These are phyloP conservation scores for Serrognathus titanus DNA, from an alignment of 2,888 invertebrate species.

Conservation along the genomic window DNA sequence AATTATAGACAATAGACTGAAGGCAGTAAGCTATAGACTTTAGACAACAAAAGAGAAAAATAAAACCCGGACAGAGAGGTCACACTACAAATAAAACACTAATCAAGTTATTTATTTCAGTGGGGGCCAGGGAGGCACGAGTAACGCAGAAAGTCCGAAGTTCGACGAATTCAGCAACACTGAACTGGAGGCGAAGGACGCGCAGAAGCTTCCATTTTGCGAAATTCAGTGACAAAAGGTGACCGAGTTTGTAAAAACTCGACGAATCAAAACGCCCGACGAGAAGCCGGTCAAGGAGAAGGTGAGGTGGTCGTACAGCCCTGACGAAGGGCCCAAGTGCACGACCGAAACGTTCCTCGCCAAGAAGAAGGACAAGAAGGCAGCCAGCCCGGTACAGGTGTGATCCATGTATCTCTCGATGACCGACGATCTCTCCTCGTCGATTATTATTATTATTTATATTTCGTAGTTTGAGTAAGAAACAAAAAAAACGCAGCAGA, in stretches of 20 bases:
- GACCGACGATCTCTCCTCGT: not conserved
- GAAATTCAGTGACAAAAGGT: constrained; percentile 73
- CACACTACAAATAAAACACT: no score
- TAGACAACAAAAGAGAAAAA: no score
- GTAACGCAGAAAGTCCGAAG: constrained; percentile 59
- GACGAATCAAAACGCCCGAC: constrained; percentile 49
- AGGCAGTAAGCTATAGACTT: no score
- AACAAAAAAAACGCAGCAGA: not conserved
- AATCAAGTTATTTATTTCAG: constrained; percentile 30
- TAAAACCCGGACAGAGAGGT: no score
- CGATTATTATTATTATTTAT: not conserved
- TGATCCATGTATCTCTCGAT: constrained; percentile 24
- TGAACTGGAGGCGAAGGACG: constrained; percentile 60
- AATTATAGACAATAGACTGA: no score
- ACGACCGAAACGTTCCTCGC: constrained; percentile 44
- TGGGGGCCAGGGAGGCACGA: constrained; percentile 59
- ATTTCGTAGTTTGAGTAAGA: not conserved
- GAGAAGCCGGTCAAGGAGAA: constrained; percentile 46
- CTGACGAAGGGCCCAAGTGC: constrained; percentile 49
- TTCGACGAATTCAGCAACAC: constrained; percentile 59
- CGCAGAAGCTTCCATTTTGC: constrained; percentile 68
- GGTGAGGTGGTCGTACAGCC: constrained; percentile 49
- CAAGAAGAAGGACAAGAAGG: constrained; percentile 45
- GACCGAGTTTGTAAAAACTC: constrained; percentile 54
- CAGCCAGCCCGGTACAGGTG: constrained; percentile 47